Evolutionary conservation across 2,113 vertebrate species (phyloP).

Genomic region (Campylomormyrus numenius): DNA sequence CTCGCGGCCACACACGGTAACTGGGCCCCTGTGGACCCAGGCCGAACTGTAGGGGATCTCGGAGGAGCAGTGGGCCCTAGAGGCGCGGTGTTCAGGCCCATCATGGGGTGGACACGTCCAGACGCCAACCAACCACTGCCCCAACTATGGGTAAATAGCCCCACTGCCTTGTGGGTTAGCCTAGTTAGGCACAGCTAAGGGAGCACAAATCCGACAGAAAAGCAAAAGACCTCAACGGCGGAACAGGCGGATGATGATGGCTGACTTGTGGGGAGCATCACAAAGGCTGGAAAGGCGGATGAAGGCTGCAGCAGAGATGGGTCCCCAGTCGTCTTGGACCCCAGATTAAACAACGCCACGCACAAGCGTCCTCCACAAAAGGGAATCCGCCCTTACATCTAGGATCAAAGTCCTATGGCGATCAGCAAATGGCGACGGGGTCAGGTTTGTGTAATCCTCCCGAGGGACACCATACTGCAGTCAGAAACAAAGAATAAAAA

Average conservation of each 20-base stretch:
- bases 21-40: too few species aligned
- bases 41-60: too few species aligned
- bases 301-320: constrained; percentile 3
- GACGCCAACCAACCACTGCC: too few species aligned
- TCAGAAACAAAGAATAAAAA: constrained; percentile 8
- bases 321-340: too few species aligned
- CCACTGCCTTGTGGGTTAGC: too few species aligned
- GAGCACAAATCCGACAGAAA: neutral
- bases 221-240: constrained; percentile 16
- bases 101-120: too few species aligned
- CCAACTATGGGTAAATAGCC: too few species aligned
- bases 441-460: constrained; percentile 13
- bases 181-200: neutral
- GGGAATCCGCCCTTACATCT: too few species aligned
- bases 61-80: too few species aligned
- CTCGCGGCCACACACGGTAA: too few species aligned
- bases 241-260: constrained; percentile 15
- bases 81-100: too few species aligned
- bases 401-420: neutral
- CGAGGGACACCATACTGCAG: constrained; percentile 9
- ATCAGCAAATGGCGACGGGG: neutral
- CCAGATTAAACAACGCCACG: neutral
- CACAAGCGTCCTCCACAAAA: neutral
- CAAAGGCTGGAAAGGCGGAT: constrained; percentile 17
- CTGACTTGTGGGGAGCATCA: neutral